Conservation (phyloP, 2,113 vertebrate genomes). For the Gulo gulo region DNA sequence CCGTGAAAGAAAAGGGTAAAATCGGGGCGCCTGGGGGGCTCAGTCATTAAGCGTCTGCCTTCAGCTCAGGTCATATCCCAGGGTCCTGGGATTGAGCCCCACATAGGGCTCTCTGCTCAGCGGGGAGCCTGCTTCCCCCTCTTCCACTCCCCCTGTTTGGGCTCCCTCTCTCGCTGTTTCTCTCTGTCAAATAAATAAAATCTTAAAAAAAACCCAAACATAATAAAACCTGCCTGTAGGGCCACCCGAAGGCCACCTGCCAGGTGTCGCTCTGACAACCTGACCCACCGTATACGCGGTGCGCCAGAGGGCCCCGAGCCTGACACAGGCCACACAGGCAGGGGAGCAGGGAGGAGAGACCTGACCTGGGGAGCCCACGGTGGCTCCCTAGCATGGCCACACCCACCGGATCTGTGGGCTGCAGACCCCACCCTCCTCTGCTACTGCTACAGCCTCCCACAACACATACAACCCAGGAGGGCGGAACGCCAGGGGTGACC, state of each 20-base stretch:
- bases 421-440: neutral
- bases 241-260: neutral
- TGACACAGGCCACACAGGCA: neutral
- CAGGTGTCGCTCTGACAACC: neutral
- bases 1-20: neutral
- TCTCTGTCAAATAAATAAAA: too few relatives aligned
- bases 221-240: neutral
- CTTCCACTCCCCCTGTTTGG: too few relatives aligned
- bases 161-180: too few relatives aligned
- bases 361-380: accelerated
- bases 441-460: neutral
- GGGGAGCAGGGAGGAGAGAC: neutral
- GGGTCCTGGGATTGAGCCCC: too few relatives aligned
- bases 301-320: too few relatives aligned
- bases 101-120: too few relatives aligned
- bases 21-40: too few relatives aligned
- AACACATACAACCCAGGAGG: neutral
- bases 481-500: neutral
- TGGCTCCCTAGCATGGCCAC: neutral
- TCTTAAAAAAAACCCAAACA: too few relatives aligned
- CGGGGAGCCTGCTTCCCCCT: too few relatives aligned
- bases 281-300: neutral
- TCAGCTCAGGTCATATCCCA: too few relatives aligned
- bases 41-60: too few relatives aligned
- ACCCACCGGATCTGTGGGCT: accelerated